phyloP scores from a whole-genome alignment of 2,888 invertebrate genomes.

The Drosophila anomalata region DNA sequence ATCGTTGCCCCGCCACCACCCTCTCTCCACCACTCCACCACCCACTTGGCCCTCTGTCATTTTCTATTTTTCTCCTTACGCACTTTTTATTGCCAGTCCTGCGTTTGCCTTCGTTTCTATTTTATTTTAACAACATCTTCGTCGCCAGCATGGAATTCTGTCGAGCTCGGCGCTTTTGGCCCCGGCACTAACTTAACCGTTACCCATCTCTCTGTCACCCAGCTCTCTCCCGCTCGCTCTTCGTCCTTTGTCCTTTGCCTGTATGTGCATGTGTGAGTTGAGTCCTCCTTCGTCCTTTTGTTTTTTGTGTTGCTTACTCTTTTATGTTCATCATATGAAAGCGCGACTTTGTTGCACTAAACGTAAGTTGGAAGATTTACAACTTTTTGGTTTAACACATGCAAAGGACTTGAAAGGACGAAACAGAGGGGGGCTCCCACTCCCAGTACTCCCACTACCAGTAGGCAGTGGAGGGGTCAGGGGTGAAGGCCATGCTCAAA shows the following conservation, averaged over 20 bases:
- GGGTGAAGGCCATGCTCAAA: constrained; percentile 29
- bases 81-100: constrained; percentile 69
- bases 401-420: neutral
- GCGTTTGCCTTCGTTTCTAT: constrained; percentile 58
- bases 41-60: constrained; percentile 28
- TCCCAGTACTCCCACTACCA: neutral
- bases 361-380: constrained; percentile 66
- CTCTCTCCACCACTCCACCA: constrained; percentile 6
- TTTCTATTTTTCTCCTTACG: constrained; percentile 68
- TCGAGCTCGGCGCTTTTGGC: constrained; percentile 61
- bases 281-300: constrained; percentile 10
- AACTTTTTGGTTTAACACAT: constrained; percentile 60
- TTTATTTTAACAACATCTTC: constrained; percentile 68
- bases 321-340: constrained; percentile 65
- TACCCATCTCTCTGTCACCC: constrained; percentile 17
- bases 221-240: neutral
- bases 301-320: constrained; percentile 45
- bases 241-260: neutral
- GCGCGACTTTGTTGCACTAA: constrained; percentile 73
- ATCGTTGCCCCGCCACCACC: constrained; percentile 40
- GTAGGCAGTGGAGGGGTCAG: constrained; percentile 24
- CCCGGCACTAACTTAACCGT: constrained; percentile 53
- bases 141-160: constrained; percentile 69
- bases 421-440: neutral
- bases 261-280: constrained; percentile 26